Evolutionary conservation across 1,140 invertebrate species (phyloP), one percentile per base, ranked within the genome.

Genomic region (Drosophila varians): DNA sequence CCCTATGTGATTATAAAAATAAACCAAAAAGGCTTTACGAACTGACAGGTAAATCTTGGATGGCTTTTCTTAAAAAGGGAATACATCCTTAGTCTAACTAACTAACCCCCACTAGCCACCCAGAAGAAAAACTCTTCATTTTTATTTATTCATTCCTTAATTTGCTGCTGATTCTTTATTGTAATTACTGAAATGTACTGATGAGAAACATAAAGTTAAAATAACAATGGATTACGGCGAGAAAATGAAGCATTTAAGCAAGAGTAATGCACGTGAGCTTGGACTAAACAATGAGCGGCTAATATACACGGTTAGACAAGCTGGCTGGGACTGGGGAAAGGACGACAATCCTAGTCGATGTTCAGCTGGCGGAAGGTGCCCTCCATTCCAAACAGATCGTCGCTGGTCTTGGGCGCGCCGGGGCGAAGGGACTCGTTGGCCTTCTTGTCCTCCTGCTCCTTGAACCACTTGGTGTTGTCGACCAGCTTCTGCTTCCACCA

Each of bases 341-440:
- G 40, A 58, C 65, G 26, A 65, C 46, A 14, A 14, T 9, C 43
- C 92, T 92, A 96, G 92, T 96, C 96, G 68, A 97, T 96, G 25
- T 93, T 90, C 5, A 96, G 90, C 91, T 97, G 95, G 77, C 95
- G 93, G 91, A 96, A 96, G 19, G 95, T 96, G 38, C 96, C 96
- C 69, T 96, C 96, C 74, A 96, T 93, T 21, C 96, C 96, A 66
- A 96, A 96, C 0, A 97, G 90, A 80, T 96, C 95, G 70, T 96
- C 95, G 54, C 94, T 94, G 46, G 95, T 96, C 78, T 95, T 96
- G 34, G 96, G 95, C 83, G 94, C 94, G 34, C 91, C 96, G 0
- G 94, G 94, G 71, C 96, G 93, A 51, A 95, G 93, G 0, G 93
- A 92, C 89, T 96, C 96, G 74, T 96, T 95, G 0, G 95, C 93